phyloP scores from a whole-genome alignment of 1,140 invertebrate species.

The Drosophila chauvacae region DNA sequence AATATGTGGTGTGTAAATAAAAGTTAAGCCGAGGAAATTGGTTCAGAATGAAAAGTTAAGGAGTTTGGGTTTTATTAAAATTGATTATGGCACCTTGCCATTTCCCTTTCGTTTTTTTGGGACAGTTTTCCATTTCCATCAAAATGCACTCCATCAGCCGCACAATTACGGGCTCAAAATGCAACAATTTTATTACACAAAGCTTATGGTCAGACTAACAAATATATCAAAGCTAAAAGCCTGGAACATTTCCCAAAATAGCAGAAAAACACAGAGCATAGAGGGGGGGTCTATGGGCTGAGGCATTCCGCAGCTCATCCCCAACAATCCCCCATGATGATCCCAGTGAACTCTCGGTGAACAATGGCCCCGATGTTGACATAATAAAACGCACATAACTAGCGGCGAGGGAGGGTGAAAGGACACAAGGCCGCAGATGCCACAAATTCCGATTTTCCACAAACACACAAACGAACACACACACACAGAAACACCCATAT shows the following conservation, averaged over 20 bases:
- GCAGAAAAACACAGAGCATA: slow-evolving; percentile 34
- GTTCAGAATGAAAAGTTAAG: background rate
- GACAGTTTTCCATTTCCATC: slow-evolving; percentile 11
- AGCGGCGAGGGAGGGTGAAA: slow-evolving; percentile 46
- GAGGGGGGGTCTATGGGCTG: slow-evolving; percentile 9
- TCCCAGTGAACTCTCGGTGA: slow-evolving; percentile 54
- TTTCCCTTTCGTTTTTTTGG: background rate
- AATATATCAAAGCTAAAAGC: slow-evolving; percentile 79
- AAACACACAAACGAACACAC: slow-evolving; percentile 31
- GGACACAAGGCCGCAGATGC: slow-evolving; percentile 74
- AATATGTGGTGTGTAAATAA: slow-evolving; percentile 30
- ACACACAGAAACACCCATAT: slow-evolving; percentile 34
- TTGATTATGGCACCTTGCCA: slow-evolving; percentile 7
- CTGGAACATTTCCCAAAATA: slow-evolving; percentile 54
- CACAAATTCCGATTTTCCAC: slow-evolving; percentile 73
- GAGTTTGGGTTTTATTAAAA: slow-evolving; percentile 6
- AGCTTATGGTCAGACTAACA: slow-evolving; percentile 74
- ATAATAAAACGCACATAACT: slow-evolving; percentile 81
- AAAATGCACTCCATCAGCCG: slow-evolving; percentile 49
- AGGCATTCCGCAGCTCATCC: slow-evolving; percentile 31
- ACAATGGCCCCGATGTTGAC: slow-evolving; percentile 78
- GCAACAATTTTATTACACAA: slow-evolving; percentile 66
- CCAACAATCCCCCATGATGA: slow-evolving; percentile 48
- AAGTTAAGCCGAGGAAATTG: slow-evolving; percentile 35
- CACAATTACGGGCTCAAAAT: slow-evolving; percentile 63